A percentile compares a stretch with the other conserved stretches of the same genome.
Evolutionary conservation across 2,113 vertebrate species (phyloP).

Genomic region (Talpa occidentalis): DNA sequence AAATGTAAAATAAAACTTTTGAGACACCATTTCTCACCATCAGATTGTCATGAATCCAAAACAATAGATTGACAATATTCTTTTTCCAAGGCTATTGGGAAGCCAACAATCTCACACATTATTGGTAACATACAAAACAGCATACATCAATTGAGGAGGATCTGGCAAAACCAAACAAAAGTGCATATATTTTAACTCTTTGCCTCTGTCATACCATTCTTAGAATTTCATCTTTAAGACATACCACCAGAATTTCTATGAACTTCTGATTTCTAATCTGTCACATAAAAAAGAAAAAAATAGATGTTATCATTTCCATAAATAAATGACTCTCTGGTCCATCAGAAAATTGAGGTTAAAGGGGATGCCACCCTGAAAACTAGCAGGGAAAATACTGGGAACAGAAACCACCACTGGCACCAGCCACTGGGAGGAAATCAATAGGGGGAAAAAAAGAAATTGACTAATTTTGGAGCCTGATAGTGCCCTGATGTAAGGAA

Average conservation of each 20-base stretch:
- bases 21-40: constrained; percentile 32
- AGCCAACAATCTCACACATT: not conserved
- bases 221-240: constrained; percentile 1
- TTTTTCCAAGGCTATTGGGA: constrained; percentile 15
- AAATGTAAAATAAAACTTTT: constrained; percentile 53
- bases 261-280: not conserved
- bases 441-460: no score
- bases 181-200: not conserved
- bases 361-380: not conserved
- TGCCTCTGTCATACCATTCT: not conserved
- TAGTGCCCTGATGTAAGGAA: not conserved
- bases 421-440: no score
- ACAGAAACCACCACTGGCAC: no score
- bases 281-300: not conserved
- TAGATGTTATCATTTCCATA: not conserved
- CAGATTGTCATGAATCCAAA: constrained; percentile 66
- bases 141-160: not conserved
- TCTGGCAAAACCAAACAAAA: not conserved
- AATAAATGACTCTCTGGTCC: not conserved
- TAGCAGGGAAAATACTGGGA: not conserved
- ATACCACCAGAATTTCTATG: not conserved
- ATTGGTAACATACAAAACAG: not conserved
- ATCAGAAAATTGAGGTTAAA: not conserved
- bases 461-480: not conserved
- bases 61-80: constrained; percentile 54